phyloP scores from a whole-genome alignment of 1,140 invertebrate genomes.

The Mactra quadrangularis region DNA sequence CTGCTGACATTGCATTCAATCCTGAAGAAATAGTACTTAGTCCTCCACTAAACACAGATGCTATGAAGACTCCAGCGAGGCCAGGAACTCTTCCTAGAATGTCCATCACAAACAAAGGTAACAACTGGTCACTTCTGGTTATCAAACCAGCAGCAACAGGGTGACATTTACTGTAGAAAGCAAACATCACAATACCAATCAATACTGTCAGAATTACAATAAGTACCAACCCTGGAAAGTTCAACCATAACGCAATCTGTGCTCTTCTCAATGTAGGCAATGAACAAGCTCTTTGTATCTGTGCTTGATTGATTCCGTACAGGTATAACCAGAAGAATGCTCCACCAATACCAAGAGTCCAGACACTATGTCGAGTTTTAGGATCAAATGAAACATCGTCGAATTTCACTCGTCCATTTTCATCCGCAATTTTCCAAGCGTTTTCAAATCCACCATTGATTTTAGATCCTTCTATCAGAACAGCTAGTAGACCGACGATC shows the following conservation, averaged over 20 bases:
- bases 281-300: conserved; percentile 96
- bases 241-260: conserved; percentile 89
- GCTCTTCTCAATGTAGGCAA: conserved; percentile 88
- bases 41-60: conserved; percentile 92
- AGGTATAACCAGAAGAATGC: conserved; percentile 95
- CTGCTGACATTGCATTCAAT: conserved; percentile 94
- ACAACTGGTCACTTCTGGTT: conserved; percentile 69
- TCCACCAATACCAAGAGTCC: conserved; percentile 85
- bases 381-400: conserved; percentile 87
- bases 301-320: conserved; percentile 96
- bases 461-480: conserved; percentile 89
- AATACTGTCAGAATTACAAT: conserved; percentile 90
- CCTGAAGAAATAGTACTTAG: conserved; percentile 86
- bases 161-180: conserved; percentile 91
- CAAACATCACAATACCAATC: conserved; percentile 92
- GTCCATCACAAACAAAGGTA: conserved; percentile 92
- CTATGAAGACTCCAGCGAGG: conserved; percentile 93
- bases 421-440: conserved; percentile 88
- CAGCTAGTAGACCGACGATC: conserved; percentile 92
- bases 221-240: conserved; percentile 89
- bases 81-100: conserved; percentile 89
- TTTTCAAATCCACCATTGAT: conserved; percentile 88
- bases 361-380: conserved; percentile 69
- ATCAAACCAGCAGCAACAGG: conserved; percentile 84
- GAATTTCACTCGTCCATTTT: conserved; percentile 89